Percentiles rank a stretch among this genome's conserved stretches.
These are phyloP conservation scores for Elgaria multicarinata DNA, from an alignment of 2,113 vertebrate species.

Conservation along the genomic window DNA sequence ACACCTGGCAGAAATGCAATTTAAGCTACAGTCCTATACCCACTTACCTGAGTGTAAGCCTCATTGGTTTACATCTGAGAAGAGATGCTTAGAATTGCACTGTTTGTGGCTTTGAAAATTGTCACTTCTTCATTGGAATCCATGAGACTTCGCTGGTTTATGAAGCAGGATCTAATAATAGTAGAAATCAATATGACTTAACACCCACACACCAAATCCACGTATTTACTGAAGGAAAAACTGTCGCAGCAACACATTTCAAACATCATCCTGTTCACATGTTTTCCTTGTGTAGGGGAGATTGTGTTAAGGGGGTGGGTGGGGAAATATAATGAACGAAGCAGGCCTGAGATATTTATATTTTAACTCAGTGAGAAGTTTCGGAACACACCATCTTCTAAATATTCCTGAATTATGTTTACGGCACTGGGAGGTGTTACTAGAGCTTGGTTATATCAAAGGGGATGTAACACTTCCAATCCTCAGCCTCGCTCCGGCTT, in stretches of 20 bases:
- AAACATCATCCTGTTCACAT: neutral
- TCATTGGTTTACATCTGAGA: no score
- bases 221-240: neutral
- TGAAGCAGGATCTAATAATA: neutral
- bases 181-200: neutral
- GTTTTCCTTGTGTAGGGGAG: neutral
- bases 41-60: no score
- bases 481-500: constrained; percentile 79
- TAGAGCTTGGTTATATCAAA: constrained; percentile 63
- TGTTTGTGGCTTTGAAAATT: neutral
- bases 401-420: constrained; percentile 56
- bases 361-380: neutral
- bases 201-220: neutral
- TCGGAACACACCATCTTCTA: constrained; percentile 19
- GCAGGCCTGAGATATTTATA: neutral
- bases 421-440: constrained; percentile 62
- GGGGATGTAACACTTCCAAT: constrained; percentile 78
- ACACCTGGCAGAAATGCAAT: no score
- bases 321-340: neutral
- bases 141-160: neutral
- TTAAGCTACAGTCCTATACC: no score
- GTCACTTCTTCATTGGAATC: neutral
- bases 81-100: no score
- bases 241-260: neutral
- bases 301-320: neutral